Evolutionary conservation across 2,888 invertebrate genomes (phyloP).

Genomic region (Zhuqinia jingwanae): DNA sequence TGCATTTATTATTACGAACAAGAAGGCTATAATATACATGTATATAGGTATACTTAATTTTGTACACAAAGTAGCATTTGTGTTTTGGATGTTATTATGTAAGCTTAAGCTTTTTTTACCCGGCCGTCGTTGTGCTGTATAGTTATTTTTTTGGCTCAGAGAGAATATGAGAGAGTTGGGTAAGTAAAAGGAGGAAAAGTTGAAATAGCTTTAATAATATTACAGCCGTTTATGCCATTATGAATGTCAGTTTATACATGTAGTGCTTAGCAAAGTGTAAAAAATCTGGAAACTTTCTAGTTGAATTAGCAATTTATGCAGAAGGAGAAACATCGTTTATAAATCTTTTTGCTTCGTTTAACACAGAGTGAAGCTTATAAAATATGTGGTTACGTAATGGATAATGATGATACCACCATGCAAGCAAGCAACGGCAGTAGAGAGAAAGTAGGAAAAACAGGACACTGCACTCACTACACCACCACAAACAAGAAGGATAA

Average conservation of each 20-base stretch:
- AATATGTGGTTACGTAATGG: slow-evolving; percentile 26
- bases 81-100: too few relatives aligned
- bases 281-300: slow-evolving; percentile 70
- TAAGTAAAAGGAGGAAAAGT: neutral
- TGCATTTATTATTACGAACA: too few relatives aligned
- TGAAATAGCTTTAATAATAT: slow-evolving; percentile 54
- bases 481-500: too few relatives aligned
- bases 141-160: slow-evolving; percentile 6
- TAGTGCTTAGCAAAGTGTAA: slow-evolving; percentile 63
- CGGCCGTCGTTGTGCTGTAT: too few relatives aligned
- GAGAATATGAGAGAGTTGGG: neutral
- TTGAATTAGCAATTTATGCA: slow-evolving; percentile 71
- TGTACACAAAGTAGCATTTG: too few relatives aligned
- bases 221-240: slow-evolving; percentile 59
- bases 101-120: too few relatives aligned
- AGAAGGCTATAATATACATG: too few relatives aligned
- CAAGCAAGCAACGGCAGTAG: neutral
- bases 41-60: too few relatives aligned
- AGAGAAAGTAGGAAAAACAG: too few relatives aligned
- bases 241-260: slow-evolving; percentile 53
- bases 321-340: slow-evolving; percentile 59
- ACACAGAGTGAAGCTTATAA: slow-evolving; percentile 26
- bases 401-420: slow-evolving; percentile 1
- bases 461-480: too few relatives aligned
- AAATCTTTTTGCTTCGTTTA: slow-evolving; percentile 53